Base-by-base conservation (phyloP, 2,797 vertebrate genomes). In the Cetoscarus ocellatus region DNA sequence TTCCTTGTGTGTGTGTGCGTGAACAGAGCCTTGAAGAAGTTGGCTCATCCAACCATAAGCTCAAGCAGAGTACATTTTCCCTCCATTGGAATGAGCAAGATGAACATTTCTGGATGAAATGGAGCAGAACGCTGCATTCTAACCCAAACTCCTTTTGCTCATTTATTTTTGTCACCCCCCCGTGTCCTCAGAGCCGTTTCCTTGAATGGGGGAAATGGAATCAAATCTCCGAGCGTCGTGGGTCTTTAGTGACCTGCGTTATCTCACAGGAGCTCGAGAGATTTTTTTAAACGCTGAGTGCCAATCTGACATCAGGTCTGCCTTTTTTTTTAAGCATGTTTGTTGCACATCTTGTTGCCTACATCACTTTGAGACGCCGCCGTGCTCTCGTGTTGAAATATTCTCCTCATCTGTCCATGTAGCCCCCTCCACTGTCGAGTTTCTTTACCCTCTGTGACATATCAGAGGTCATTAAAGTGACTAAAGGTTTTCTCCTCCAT, bases 81-180 rank as follows among this genome's bases (percentile, higher is more conserved):
- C 82, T 83, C 75, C 10, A 44, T 82, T 67, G 65, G 76, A 86
- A 87, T 65, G 85, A 86, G 80, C 15, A 18, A 90, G 87, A 86
- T 74, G 85, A 91, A 91, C 86, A 86, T 91, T 87, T 90, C 78
- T 73, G 64, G 80, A 82, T 87, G 76, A 90, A 91, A 91, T 87
- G 90, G 86, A 93, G 88, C 89, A 87, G 83, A 89, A 81, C 81
- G 79, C 49, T 82, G 81, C 75, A 65, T 87, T 87, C 90, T 80
- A 82, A 90, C 88, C 88, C 75, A 59, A 77, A 82, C 83, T 67
- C 69, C 6, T 80, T 73, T 70, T 42, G 1, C 50, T 64, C 57
- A 39, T 74, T 75, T 75, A 17, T 66, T 65, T 42, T 19, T 50
- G 54, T 56, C 52, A 27, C 27, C 73, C 18, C 18, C 71, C 43